Evolutionary conservation across 2,113 vertebrate genomes (phyloP), one percentile per base, ranked within the genome.

Genomic region (Scatophagus argus): DNA sequence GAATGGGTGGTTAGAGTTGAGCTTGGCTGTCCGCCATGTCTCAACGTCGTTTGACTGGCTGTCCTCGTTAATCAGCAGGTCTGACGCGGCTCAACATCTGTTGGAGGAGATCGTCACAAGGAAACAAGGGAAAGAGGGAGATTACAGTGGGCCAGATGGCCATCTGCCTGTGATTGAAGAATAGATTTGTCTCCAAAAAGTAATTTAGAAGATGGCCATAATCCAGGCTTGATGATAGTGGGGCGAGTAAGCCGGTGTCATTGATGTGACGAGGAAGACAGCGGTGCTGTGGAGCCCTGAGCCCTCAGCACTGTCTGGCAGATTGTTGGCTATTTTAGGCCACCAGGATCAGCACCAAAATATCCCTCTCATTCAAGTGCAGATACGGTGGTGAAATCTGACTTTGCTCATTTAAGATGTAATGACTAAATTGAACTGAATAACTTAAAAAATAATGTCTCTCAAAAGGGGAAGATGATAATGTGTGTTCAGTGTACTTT

Each of bases 101-200:
- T 85, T 73, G 23, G 77, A 63, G 62, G 61, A 84, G 81, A 85
- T 86, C 60, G 81, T 84, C 85, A 67, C 80, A 80, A 85, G 86
- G 76, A 88, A 88, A 86, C 70, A 11, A 72, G 82, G 74, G 68
- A 65, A 56, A 72, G 39, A 60, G 62, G 52, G 63, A 17, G 87
- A 87, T 90, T 90, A 85, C 81, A 78, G 74, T 27, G 81, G 73
- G 82, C 91, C 94, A 94, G 93, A 94, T 94, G 93, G 93, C 87
- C 87, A 70, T 84, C 88, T 75, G 88, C 85, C 90, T 9, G 73
- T 91, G 93, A 94, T 94, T 94, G 92, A 93, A 91, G 90, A 93
- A 92, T 93, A 92, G 93, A 92, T 94, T 93, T 94, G 90, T 91
- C 90, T 94, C 88, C 81, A 87, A 93, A 95, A 95, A 94, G 92